Base-by-base conservation (phyloP, 2,797 vertebrate species). In the Cirrhinus molitorella region DNA sequence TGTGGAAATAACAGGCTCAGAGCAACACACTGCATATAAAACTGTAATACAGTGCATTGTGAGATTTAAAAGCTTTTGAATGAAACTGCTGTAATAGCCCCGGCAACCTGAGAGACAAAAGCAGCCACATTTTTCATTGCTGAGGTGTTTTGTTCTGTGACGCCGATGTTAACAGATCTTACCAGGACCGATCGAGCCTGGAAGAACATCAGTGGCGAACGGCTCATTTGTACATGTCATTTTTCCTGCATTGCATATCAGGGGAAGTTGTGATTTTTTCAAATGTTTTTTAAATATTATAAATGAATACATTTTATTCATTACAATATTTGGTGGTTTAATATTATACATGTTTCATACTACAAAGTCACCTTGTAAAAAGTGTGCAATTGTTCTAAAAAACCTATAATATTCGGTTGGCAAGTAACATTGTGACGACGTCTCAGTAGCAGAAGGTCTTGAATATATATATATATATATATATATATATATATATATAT, bases 41-140 rank as follows among this genome's bases (percentile, higher is more conserved):
- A 67, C 83, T 77, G 77, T 66, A 84, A 81, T 68, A 47, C 81
- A 76, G 73, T 55, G 73, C 81, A 71, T 45, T 67, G 78, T 65
- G 78, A 83, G 81, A 71, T 86, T 86, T 83, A 83, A 74, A 73
- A 77, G 81, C 81, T 63, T 77, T 81, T 84, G 71, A 80, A 72
- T 72, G 78, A 65, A 86, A 72, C 77, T 55, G 43, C 71, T 59
- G 53, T 81, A 84, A 86, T 53, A 81, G 77, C 65, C 55, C 51
- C 70, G 61, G 72, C 75, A 67, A 78, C 34, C 76, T 3, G 40
- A 49, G 25, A 80, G 85, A 86, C 59, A 78, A 84, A 83, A 72
- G 65, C 12, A 63, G 31, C 1, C 23, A 8, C 16, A 57, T 63
- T 86, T 75, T 75, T 57, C 68, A 68, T 51, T n/a, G 45, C 80